Conservation (phyloP, 2,113 vertebrate genomes). For the Tachuris rubrigastra region DNA sequence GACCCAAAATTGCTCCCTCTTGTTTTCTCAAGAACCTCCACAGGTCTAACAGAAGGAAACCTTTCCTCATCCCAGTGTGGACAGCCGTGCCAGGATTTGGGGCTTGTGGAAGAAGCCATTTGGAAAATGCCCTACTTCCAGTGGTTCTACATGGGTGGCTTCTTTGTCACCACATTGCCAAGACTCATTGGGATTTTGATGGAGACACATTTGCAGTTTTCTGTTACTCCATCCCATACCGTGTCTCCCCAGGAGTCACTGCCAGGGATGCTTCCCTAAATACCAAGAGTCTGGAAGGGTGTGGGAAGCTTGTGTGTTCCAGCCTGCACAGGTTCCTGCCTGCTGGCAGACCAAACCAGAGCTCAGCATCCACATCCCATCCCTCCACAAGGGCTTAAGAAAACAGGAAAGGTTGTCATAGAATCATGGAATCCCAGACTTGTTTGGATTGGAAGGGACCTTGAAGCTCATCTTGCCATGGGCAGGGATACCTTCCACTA, state of each 20-base stretch:
- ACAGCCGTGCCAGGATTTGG: not conserved
- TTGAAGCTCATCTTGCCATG: accelerated
- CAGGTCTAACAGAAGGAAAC: not conserved
- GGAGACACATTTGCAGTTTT: not conserved
- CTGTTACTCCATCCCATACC: not conserved
- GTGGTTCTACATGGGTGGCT: no score
- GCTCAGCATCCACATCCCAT: not conserved
- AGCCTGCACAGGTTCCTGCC: not conserved
- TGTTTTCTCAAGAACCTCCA: not conserved
- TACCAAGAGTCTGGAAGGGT: not conserved
- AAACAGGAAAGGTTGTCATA: not conserved
- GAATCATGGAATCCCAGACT: not conserved
- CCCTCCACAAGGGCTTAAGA: not conserved
- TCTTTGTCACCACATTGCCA: not conserved
- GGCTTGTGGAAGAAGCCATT: not conserved
- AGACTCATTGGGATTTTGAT: not conserved
- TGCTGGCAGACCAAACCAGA: not conserved
- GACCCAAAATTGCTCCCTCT: not conserved
- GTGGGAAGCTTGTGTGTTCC: accelerated
- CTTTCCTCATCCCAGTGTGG: not conserved
- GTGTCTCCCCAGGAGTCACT: not conserved
- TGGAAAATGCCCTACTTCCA: not conserved
- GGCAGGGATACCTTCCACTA: no score
- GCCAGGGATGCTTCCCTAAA: not conserved
- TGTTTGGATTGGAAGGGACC: not conserved